These are phyloP conservation scores for Fistularia commersonii DNA, from an alignment of 2,797 vertebrate species.

Conservation along the genomic window DNA sequence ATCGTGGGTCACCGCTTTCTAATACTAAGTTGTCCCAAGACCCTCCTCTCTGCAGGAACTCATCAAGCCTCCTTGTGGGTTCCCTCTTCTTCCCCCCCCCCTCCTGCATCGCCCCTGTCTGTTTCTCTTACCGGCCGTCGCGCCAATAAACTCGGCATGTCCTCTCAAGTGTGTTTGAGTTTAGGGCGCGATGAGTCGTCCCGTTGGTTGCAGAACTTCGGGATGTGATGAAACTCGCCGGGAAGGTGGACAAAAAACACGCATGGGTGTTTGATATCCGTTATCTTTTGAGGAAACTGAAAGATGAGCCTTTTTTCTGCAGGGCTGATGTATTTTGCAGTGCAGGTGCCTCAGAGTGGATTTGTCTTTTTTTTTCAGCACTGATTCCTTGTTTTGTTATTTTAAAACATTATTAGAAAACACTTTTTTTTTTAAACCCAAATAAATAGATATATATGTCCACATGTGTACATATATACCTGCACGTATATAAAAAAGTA, in stretches of 20 bases:
- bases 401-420: too few relatives aligned
- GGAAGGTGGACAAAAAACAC: slow-evolving; percentile 15
- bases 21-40: slow-evolving; percentile 32
- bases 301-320: too few relatives aligned
- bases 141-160: slow-evolving; percentile 1
- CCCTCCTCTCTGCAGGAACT: slow-evolving; percentile 14
- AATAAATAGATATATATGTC: too few relatives aligned
- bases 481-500: too few relatives aligned
- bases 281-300: too few relatives aligned
- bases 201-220: slow-evolving; percentile 19
- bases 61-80: background rate
- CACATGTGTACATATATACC: too few relatives aligned
- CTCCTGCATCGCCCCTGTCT: slow-evolving; percentile 8
- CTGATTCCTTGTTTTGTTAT: too few relatives aligned
- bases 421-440: too few relatives aligned
- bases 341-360: too few relatives aligned
- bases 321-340: too few relatives aligned
- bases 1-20: slow-evolving; percentile 62
- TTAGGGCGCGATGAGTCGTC: slow-evolving; percentile 9
- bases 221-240: slow-evolving; percentile 34
- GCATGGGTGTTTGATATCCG: background rate
- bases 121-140: slow-evolving; percentile 15
- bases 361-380: too few relatives aligned
- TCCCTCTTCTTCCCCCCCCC: slow-evolving; percentile 16
- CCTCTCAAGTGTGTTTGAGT: slow-evolving; percentile 18